phyloP scores from a whole-genome alignment of 1,140 invertebrate species.

The roundworm (Caenorhabditis elegans) region DNA sequence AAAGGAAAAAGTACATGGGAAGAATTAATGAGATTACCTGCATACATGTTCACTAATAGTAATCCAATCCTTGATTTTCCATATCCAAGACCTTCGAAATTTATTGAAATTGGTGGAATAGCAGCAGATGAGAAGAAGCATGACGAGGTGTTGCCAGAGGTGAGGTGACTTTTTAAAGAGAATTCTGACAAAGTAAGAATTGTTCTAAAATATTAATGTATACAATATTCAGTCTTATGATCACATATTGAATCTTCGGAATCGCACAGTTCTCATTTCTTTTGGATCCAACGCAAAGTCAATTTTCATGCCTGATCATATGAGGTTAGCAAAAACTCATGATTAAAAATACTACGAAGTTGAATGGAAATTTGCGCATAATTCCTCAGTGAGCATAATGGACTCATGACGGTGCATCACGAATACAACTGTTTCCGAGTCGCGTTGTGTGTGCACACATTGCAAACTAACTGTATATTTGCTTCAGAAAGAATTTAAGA shows the following conservation, averaged over 20 bases:
- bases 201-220: no score
- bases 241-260: neutral
- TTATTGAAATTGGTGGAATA: neutral
- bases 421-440: no score
- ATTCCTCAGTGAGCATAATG: no score
- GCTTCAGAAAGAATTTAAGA: no score
- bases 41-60: neutral
- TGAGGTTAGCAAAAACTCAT: neutral
- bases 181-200: no score
- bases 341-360: no score
- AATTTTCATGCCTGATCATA: neutral
- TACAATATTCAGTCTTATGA: conserved; percentile 1
- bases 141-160: neutral
- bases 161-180: no score
- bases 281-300: neutral
- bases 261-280: neutral
- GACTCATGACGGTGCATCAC: no score
- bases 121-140: neutral
- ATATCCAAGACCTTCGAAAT: neutral
- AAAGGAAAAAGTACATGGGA: neutral
- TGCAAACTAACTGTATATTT: no score
- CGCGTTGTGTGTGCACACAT: no score
- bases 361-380: no score
- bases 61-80: neutral
- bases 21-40: neutral